Conservation (phyloP, 2,797 vertebrate genomes). For the Pseudochirops cupreus region DNA sequence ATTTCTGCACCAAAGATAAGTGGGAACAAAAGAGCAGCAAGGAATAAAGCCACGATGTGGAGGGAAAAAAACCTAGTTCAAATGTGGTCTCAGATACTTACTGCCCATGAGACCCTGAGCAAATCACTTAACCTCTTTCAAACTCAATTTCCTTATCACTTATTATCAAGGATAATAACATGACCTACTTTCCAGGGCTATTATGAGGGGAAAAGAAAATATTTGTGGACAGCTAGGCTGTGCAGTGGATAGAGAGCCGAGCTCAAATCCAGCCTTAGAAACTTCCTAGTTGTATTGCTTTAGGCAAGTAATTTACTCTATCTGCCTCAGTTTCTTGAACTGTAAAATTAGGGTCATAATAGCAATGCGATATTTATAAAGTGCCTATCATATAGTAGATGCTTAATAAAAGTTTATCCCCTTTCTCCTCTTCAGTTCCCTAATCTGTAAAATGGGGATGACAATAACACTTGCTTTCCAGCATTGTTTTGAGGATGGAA, state of each 20-base stretch:
- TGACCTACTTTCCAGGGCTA: not conserved
- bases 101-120: not conserved
- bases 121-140: not conserved
- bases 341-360: not conserved
- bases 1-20: not conserved
- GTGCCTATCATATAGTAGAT: not conserved
- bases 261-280: not conserved
- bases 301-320: not conserved
- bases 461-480: not conserved
- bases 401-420: not conserved
- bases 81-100: not conserved
- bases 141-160: not conserved
- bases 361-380: not conserved
- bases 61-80: not conserved
- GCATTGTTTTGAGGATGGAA: not conserved
- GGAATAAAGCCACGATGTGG: not conserved
- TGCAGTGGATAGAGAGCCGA: not conserved
- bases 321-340: not conserved
- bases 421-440: not conserved
- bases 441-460: not conserved
- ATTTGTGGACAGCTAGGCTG: not conserved
- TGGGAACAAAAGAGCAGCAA: not conserved
- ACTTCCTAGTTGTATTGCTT: not conserved
- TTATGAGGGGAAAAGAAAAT: not conserved
- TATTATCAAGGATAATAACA: not conserved